Evolutionary conservation across 2,113 vertebrate species (phyloP), one percentile per base, ranked within the genome.

Genomic region (Haemorhous mexicanus): DNA sequence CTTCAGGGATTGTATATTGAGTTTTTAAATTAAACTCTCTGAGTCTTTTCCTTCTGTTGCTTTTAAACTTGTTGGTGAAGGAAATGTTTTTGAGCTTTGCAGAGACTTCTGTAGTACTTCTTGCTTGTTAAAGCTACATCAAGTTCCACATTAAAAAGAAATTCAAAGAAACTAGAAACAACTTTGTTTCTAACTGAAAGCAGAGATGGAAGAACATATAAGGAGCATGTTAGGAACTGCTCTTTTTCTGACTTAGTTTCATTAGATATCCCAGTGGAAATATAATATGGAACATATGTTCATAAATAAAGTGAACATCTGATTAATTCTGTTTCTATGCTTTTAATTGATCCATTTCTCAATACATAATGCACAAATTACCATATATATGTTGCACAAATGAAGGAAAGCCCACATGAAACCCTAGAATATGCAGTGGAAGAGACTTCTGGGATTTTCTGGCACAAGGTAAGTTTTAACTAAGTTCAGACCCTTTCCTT

Each of bases 231-330:
- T 78, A 91, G 82, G 95, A 97, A 88, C 94, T 89, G 91, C 83
- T 96, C 75, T 96, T 96, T 87, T 93, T 87, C 77, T 89, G 77
- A 86, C 90, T 90, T 64, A 53, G 16, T 90, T 97, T 91, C 86
- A 88, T 86, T 82, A 77, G 68, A 52, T 88, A 89, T 73, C 61
- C 79, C 27, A 1, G 44, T 82, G 55, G 66, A 75, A 92, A 70
- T 68, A 43, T 75, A 87, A 68, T 83, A 84, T 1, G 3, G 85
- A 89, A 79, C 85, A 90, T 81, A 95, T 83, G 75, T 92, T 97
- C 89, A 68, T 83, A 96, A 97, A 97, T 87, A 89, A 96, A 97
- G 82, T 63, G 93, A 94, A 97, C 92, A 93, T 82, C 82, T 90
- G 70, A 95, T 96, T 94, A 94, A 95, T 90, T 78, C 78, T 62